A percentile compares a stretch with the other conserved stretches of the same genome.
Conservation (phyloP, 2,113 vertebrate genomes). For the Calonectris borealis region DNA sequence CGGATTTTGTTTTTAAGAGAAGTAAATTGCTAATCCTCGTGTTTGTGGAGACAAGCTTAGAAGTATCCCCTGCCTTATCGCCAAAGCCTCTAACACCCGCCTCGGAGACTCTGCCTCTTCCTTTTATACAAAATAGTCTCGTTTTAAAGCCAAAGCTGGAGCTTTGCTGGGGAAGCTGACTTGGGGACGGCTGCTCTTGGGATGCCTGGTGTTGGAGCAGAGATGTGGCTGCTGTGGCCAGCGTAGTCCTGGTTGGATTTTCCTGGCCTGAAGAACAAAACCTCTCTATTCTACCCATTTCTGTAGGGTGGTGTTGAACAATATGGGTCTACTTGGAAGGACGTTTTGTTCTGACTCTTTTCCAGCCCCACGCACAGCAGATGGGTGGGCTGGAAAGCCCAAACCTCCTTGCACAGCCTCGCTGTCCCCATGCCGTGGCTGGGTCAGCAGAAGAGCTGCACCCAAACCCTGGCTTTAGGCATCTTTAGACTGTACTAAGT, state of each 20-base stretch:
- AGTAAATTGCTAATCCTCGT: conserved; percentile 52
- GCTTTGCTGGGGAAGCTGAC: neutral
- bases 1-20: conserved; percentile 37
- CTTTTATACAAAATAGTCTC: neutral
- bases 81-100: neutral
- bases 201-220: neutral
- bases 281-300: neutral
- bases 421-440: rapidly evolving
- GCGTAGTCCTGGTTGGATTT: neutral
- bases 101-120: neutral
- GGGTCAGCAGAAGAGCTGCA: neutral
- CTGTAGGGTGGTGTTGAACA: neutral
- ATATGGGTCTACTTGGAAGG: neutral
- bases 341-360: neutral
- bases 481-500: neutral
- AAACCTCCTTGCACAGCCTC: neutral
- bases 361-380: neutral
- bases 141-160: neutral
- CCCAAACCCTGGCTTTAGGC: neutral
- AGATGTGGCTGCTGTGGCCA: neutral
- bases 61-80: neutral
- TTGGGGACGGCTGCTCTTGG: rapidly evolving
- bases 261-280: neutral
- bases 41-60: conserved; percentile 60
- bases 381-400: neutral